These are phyloP conservation scores for Adelosebastes latens DNA, from an alignment of 2,797 vertebrate genomes.

Conservation along the genomic window DNA sequence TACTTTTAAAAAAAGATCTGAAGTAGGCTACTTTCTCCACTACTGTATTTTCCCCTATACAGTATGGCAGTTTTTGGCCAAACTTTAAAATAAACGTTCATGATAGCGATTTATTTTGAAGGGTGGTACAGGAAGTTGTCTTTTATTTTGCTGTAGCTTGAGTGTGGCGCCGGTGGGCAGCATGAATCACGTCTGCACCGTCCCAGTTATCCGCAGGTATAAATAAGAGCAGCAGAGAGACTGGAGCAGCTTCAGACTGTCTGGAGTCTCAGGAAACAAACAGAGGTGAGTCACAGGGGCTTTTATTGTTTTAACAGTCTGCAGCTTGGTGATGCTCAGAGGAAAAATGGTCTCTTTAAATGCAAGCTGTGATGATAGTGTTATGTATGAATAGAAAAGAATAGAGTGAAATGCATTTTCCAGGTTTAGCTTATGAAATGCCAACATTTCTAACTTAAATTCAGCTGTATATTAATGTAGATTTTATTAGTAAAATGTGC, in stretches of 20 bases:
- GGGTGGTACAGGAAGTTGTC: fast-evolving
- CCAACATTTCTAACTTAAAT: not conserved
- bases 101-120: conserved; percentile 46
- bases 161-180: not conserved
- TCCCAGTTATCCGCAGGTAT: conserved; percentile 67
- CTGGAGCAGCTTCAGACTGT: conserved; percentile 47
- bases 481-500: not conserved
- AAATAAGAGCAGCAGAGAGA: conserved; percentile 60
- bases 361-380: not conserved
- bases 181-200: conserved; percentile 69
- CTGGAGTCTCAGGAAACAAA: conserved; percentile 46
- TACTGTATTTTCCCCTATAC: not conserved
- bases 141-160: not conserved
- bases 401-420: not conserved
- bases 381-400: not conserved
- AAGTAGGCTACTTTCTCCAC: not conserved
- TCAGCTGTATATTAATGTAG: not conserved
- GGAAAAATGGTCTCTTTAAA: fast-evolving
- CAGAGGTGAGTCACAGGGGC: conserved; percentile 67
- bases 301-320: not conserved
- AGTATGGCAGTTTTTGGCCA: not conserved
- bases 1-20: not conserved
- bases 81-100: not conserved
- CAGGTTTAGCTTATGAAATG: not conserved
- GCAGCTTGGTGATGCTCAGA: conserved; percentile 23